Base-by-base conservation (phyloP, 1,140 invertebrate species). In the Ips typographus region DNA sequence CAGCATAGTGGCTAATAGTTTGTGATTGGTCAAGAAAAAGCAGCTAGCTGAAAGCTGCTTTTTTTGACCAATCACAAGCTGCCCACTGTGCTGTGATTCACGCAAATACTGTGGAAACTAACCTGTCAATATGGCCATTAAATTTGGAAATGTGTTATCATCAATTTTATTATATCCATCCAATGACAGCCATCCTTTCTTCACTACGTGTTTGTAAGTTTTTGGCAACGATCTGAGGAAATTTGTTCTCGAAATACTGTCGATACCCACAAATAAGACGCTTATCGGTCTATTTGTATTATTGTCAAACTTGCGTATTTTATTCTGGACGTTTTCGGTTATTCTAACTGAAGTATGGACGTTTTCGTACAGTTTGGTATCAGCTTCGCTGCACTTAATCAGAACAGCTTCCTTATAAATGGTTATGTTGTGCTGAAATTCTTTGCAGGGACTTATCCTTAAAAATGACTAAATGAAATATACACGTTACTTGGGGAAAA, bases 71-170 rank as follows among this genome's bases (percentile, higher is more conserved):
- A 22, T 22, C 22, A 22, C 22, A 22, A 22, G 22, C 22, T 22
- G 22, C 0, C 22, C 22, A 22, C 22, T 22, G 22, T 22, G 22
- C 22, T 22, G 22, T 22, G 22, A 22, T 22, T 7, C 53, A 56
- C 36, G 6, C 36, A 7, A 56, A 56, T 2, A 49, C 47, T 49
- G 7, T 49, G 7, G 22, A 22, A 22, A 62, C 62, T 53, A 49
- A 71, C 69, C 92, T 2, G 88, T 90, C 40, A 94, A 80, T 6
- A 91, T 80, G 0, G 91, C 89, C 84, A 94, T 90, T 38, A 94
- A 76, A 80, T 94, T 94, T 0, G 91, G 91, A 77, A 91, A 93
- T 1, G 91, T 94, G 72, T 94, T 93, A 73, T 91, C 91, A 2
- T 86, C 91, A 71, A 88, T 84, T 79, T 89, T 90, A 68, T 86